Percentiles rank a stretch among this genome's conserved stretches.
phyloP scores from a whole-genome alignment of 2,797 vertebrate species.

The Sebastes alutus region DNA sequence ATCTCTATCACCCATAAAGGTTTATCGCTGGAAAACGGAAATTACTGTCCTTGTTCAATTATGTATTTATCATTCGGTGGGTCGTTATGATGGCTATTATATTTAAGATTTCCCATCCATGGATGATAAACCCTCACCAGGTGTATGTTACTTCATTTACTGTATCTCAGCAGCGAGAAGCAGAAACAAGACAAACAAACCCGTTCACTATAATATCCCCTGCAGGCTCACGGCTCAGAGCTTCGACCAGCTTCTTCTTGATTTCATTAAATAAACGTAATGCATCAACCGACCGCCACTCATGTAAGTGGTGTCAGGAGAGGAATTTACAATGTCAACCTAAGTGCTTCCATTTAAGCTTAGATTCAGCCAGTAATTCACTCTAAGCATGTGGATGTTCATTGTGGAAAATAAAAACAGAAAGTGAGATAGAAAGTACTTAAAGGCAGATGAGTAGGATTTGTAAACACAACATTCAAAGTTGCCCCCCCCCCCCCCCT shows the following conservation, averaged over 20 bases:
- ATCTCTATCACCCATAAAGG: conserved; percentile 26
- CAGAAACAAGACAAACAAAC: background rate
- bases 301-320: background rate
- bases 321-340: background rate
- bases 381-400: background rate
- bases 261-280: background rate
- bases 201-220: background rate
- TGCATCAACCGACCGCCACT: background rate
- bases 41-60: conserved; percentile 49
- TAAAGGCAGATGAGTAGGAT: background rate
- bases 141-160: background rate
- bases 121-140: background rate
- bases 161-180: background rate
- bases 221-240: background rate
- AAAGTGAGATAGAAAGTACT: background rate
- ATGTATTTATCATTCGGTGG: conserved; percentile 18
- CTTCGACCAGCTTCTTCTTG: background rate
- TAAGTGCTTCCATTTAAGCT: conserved; percentile 11
- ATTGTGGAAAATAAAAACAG: background rate
- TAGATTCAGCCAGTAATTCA: background rate
- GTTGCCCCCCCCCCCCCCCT: too few relatives aligned
- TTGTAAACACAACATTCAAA: too few relatives aligned
- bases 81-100: background rate
- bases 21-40: conserved; percentile 56
- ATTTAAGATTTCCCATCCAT: background rate